Base-by-base conservation (phyloP, 2,888 invertebrate genomes). In the Choreutis nemorana region DNA sequence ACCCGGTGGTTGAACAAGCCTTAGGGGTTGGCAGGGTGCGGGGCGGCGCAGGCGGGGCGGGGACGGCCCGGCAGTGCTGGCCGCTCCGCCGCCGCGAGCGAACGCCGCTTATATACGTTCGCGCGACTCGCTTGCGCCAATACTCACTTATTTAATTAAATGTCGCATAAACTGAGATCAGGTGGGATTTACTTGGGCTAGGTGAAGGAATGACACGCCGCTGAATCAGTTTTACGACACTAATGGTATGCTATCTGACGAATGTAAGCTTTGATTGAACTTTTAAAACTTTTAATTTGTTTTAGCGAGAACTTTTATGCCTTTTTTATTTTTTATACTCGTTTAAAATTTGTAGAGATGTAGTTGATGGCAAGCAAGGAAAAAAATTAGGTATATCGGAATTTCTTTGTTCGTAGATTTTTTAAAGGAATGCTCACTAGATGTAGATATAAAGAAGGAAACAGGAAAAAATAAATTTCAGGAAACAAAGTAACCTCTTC, bases 131-230 rank as follows among this genome's bases (percentile, higher is more conserved):
- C 9, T n/a, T 9, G 23, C 23, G 8, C 18, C 8, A 5, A 18
- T 8, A 5, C n/a, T 9, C 23, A 23, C 23, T 9, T 24, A 72
- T 63, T 54, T 54, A 67, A 72, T 72, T 66, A 70, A 67, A 71
- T 73, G 72, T 55, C 58, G 45, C 57, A 62, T 60, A 58, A 68
- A 71, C 64, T 59, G 51, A 55, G 54, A 59, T 60, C 63, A 62
- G 42, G 48, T 50, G 51, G 39, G 46, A 42, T 34, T 42, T 23
- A 9, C n/a, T 25, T 39, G 28, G 26, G 28, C 53, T 53, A 49
- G 45, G 50, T 50, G 50, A 46, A 40, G 56, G 55, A 58, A 55
- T 64, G 49, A 49, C 41, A 50, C 42, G 49, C 41, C 43, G 50
- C 41, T 41, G 45, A 40, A 45, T 39, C 46, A 40, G 42, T 46